These are phyloP conservation scores for Fulica atra DNA, from an alignment of 2,113 vertebrate genomes.

Conservation along the genomic window DNA sequence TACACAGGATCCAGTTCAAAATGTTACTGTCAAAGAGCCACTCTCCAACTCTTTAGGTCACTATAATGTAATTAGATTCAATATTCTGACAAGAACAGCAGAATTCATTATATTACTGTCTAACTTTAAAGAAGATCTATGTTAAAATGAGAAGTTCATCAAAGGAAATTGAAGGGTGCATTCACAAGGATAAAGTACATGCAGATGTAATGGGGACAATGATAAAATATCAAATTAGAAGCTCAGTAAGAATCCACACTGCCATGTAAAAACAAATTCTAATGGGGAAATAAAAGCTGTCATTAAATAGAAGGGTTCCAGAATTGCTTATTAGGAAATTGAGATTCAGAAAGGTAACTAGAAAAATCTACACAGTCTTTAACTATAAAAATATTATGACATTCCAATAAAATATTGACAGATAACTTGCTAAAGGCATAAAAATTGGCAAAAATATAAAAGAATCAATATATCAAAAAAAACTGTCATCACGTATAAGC, in stretches of 20 bases:
- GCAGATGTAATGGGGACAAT: background rate
- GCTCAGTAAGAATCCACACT: background rate
- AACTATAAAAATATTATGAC: background rate
- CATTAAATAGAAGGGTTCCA: background rate
- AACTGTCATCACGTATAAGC: background rate
- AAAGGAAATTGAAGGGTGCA: background rate
- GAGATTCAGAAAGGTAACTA: background rate
- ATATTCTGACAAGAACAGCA: background rate
- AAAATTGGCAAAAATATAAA: background rate
- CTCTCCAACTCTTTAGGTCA: background rate
- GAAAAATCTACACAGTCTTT: background rate
- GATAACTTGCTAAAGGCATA: background rate
- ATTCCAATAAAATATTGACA: background rate
- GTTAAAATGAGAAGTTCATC: background rate
- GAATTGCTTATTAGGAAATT: background rate
- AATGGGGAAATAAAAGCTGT: background rate
- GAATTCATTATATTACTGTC: background rate
- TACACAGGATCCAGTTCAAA: background rate
- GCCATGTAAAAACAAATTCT: background rate
- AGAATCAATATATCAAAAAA: background rate
- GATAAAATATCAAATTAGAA: background rate
- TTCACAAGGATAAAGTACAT: background rate
- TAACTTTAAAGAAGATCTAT: background rate
- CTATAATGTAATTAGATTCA: conserved; percentile 14
- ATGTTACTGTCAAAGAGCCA: background rate